Evolutionary conservation across 2,888 invertebrate species (phyloP).

Genomic region (Mythimna impura): DNA sequence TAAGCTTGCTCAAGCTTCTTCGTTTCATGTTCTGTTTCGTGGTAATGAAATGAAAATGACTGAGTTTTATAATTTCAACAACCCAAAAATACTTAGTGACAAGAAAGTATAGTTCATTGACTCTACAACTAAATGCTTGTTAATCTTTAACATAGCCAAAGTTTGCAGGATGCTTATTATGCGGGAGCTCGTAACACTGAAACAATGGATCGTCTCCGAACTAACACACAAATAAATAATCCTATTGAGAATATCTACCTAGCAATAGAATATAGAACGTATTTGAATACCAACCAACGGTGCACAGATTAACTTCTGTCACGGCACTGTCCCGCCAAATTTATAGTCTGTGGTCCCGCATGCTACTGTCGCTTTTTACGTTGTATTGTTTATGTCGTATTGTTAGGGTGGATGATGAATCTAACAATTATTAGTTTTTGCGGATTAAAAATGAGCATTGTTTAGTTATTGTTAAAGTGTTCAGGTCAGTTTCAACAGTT

Average conservation of each 20-base stretch:
- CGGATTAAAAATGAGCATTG: conserved; percentile 24
- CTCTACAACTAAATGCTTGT: conserved; percentile 5
- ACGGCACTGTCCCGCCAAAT: conserved; percentile 61
- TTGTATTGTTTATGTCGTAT: conserved; percentile 44
- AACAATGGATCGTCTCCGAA: conserved; percentile 40
- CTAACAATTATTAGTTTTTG: conserved; percentile 35
- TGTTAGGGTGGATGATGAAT: conserved; percentile 58
- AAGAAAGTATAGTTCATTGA: not conserved
- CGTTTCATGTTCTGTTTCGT: no score
- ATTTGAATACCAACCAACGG: conserved; percentile 68
- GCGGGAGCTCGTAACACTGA: conserved; percentile 20
- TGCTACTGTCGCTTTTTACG: conserved; percentile 58
- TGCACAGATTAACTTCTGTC: conserved; percentile 62
- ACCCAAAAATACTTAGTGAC: not conserved
- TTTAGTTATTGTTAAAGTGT: not conserved
- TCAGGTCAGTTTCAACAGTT: no score
- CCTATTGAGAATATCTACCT: conserved; percentile 37
- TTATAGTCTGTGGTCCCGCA: conserved; percentile 65
- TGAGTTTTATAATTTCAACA: no score
- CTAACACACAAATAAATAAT: conserved; percentile 47
- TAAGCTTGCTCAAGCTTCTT: not conserved
- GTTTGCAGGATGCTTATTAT: conserved; percentile 9
- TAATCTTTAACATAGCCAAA: conserved; percentile 13
- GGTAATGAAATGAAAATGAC: no score
- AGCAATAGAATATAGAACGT: conserved; percentile 45